phyloP scores from a whole-genome alignment of 2,113 vertebrate genomes.

The Condylura cristata region DNA sequence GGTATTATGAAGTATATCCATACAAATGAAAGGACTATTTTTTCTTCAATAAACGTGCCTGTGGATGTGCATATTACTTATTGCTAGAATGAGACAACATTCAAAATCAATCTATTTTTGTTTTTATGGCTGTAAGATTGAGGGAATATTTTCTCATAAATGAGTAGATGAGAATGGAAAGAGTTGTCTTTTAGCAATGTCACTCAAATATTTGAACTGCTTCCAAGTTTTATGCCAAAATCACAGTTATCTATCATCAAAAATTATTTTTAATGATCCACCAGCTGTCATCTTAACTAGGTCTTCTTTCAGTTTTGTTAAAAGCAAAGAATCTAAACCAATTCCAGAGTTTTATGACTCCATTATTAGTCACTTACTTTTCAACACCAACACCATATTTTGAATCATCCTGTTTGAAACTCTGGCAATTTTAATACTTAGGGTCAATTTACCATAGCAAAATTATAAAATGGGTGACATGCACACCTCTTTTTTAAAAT shows the following conservation, averaged over 20 bases:
- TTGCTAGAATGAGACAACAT: slow-evolving; percentile 28
- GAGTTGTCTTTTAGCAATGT: slow-evolving; percentile 60
- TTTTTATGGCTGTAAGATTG: slow-evolving; percentile 36
- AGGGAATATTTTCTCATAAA: slow-evolving; percentile 64
- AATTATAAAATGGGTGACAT: background rate
- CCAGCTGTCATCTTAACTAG: slow-evolving; percentile 77
- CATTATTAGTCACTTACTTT: slow-evolving; percentile 62
- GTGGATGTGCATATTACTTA: slow-evolving; percentile 24
- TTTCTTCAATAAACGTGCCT: slow-evolving; percentile 38
- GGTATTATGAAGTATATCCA: slow-evolving; percentile 13
- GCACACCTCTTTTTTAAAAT: background rate
- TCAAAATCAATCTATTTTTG: slow-evolving; percentile 49
- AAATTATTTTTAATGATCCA: slow-evolving; percentile 78
- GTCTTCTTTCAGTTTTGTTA: slow-evolving; percentile 64
- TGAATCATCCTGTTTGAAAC: slow-evolving; percentile 41
- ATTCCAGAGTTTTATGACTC: slow-evolving; percentile 58
- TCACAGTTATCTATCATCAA: slow-evolving; percentile 75
- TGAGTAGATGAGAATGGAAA: slow-evolving; percentile 49
- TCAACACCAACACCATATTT: slow-evolving; percentile 45
- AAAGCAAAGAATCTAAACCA: slow-evolving; percentile 65
- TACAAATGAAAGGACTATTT: slow-evolving; percentile 41
- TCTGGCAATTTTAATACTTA: background rate
- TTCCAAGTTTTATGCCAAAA: slow-evolving; percentile 72
- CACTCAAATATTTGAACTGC: slow-evolving; percentile 65
- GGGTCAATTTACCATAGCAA: background rate